These are phyloP conservation scores for Xiphophorus birchmanni DNA, from an alignment of 2,797 vertebrate genomes.

Conservation along the genomic window DNA sequence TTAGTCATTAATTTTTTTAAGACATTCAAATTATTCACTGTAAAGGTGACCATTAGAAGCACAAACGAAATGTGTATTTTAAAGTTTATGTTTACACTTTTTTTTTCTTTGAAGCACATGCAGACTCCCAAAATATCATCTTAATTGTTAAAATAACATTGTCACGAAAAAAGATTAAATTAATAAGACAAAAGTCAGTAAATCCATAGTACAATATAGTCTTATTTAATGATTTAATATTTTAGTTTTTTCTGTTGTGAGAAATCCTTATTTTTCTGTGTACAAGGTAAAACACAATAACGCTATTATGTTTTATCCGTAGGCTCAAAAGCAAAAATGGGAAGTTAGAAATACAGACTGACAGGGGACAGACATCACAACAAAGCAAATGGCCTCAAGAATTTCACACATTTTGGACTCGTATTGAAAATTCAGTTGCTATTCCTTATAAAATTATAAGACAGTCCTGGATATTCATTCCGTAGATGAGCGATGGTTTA, in stretches of 20 bases:
- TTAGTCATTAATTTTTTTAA: slow-evolving; percentile 1
- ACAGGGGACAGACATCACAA: not conserved
- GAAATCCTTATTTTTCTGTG: not conserved
- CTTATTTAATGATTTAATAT: not conserved
- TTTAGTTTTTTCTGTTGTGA: not conserved
- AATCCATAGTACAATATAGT: not conserved
- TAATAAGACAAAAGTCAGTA: not conserved
- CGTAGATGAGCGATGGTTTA: not conserved
- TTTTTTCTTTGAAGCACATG: not conserved
- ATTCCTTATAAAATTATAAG: not conserved
- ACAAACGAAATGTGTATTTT: not conserved
- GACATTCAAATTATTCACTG: not conserved
- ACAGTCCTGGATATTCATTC: not conserved
- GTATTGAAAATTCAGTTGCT: not conserved
- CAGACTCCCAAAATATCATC: not conserved
- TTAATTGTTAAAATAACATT: not conserved
- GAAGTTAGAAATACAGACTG: not conserved
- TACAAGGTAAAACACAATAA: not conserved
- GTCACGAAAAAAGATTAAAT: not conserved
- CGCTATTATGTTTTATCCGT: not conserved
- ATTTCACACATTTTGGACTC: not conserved
- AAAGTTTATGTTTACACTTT: not conserved
- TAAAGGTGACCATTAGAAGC: not conserved
- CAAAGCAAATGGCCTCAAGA: not conserved
- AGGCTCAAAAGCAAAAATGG: not conserved